Evolutionary conservation across 2,888 invertebrate genomes (phyloP).

Genomic region (Teinopalpus imperialis): DNA sequence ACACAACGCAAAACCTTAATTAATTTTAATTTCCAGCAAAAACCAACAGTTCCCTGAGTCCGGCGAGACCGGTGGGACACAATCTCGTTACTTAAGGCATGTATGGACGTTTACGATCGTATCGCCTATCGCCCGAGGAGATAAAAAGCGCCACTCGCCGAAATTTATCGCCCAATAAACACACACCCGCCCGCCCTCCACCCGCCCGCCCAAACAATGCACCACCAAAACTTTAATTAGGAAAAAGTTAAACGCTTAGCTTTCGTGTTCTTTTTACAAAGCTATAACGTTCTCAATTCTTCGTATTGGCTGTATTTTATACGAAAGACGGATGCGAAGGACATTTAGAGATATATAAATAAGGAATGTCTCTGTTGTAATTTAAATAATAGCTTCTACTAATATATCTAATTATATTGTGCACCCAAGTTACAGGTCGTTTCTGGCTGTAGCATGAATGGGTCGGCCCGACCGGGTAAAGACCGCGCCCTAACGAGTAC

Average conservation of each 20-base stretch:
- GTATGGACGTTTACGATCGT: constrained; percentile 38
- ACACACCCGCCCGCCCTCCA: constrained; percentile 25
- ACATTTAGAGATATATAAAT: no score
- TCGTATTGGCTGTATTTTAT: no score
- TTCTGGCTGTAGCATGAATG: no score
- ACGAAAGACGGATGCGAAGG: no score
- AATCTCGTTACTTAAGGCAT: constrained; percentile 39
- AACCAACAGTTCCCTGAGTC: neutral
- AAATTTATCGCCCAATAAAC: constrained; percentile 43
- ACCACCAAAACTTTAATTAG: constrained; percentile 9
- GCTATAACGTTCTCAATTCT: no score
- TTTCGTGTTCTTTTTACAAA: neutral
- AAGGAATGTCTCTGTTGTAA: no score
- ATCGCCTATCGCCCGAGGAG: constrained; percentile 30
- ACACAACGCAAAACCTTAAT: no score
- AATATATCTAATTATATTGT: no score
- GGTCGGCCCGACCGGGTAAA: no score
- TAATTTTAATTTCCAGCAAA: neutral
- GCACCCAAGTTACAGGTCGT: no score
- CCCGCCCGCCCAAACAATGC: constrained; percentile 7
- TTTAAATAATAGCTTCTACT: no score
- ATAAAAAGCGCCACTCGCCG: constrained; percentile 35
- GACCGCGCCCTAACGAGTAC: no score
- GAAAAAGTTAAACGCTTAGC: constrained; percentile 5
- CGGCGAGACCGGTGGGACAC: constrained; percentile 16